Evolutionary conservation across 2,888 invertebrate species (phyloP).

Genomic region (Cenopis cana): DNA sequence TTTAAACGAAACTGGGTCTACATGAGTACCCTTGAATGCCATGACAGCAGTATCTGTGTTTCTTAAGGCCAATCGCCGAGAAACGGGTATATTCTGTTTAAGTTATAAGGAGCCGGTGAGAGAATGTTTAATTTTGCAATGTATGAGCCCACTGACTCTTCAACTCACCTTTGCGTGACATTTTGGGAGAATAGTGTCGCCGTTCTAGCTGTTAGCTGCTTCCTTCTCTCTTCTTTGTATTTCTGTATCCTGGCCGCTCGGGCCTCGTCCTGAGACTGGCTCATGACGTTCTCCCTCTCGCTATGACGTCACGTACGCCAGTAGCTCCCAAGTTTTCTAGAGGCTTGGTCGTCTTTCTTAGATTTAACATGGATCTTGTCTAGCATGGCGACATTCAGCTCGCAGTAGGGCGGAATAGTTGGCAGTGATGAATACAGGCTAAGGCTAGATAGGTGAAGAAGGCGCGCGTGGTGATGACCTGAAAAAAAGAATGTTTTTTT

Average conservation of each 20-base stretch:
- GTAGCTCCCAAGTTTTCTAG: conserved; percentile 59
- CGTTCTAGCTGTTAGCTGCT: conserved; percentile 87
- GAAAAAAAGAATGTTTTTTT: conserved; percentile 53
- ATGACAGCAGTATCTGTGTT: too few species aligned
- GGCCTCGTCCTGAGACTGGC: conserved; percentile 77
- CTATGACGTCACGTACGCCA: conserved; percentile 72
- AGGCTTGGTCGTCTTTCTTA: conserved; percentile 62
- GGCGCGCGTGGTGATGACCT: conserved; percentile 63
- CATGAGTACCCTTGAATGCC: too few species aligned
- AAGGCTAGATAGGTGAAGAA: conserved; percentile 64
- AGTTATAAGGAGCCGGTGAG: too few species aligned
- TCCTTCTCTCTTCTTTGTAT: conserved; percentile 90
- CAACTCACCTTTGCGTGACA: conserved; percentile 80
- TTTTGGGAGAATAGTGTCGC: conserved; percentile 87
- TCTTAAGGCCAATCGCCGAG: too few species aligned
- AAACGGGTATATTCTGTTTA: too few species aligned
- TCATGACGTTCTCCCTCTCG: conserved; percentile 66
- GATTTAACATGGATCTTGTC: conserved; percentile 64
- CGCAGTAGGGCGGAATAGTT: conserved; percentile 76
- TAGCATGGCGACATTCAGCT: conserved; percentile 81
- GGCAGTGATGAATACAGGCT: conserved; percentile 79
- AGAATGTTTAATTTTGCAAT: too few species aligned
- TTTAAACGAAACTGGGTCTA: too few species aligned
- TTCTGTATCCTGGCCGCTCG: conserved; percentile 87
- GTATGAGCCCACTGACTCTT: background rate